phyloP scores from a whole-genome alignment of 1,140 invertebrate genomes.

The Aphis gossypii region DNA sequence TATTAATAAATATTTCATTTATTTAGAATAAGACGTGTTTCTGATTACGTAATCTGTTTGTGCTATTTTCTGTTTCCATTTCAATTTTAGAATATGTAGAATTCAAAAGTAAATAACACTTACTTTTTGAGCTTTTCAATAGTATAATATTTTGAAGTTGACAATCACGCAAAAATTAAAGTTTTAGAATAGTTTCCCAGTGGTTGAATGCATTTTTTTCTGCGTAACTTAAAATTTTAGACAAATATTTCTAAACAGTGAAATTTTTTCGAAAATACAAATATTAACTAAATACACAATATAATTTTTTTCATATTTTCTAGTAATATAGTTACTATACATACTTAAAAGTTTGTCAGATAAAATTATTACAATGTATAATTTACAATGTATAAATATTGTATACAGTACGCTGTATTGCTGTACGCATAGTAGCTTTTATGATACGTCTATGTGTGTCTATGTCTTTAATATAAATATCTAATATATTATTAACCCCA shows the following conservation, averaged over 20 bases:
- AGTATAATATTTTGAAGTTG: neutral
- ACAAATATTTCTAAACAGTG: neutral
- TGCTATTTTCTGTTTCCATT: neutral
- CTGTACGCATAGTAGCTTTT: neutral
- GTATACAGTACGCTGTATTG: too few relatives aligned
- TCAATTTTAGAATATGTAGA: neutral
- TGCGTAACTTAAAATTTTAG: neutral
- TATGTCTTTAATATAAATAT: neutral
- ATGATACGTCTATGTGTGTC: neutral
- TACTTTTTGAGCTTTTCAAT: neutral
- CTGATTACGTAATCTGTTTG: neutral
- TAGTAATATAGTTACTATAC: too few relatives aligned
- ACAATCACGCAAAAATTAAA: neutral
- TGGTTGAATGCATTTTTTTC: too few relatives aligned
- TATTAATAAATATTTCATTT: constrained; percentile 3
- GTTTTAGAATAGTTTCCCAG: neutral
- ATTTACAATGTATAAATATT: neutral
- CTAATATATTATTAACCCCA: neutral
- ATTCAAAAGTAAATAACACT: neutral
- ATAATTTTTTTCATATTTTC: too few relatives aligned
- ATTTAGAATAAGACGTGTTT: neutral
- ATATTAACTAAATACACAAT: neutral
- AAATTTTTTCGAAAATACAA: neutral
- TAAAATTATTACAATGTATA: neutral
- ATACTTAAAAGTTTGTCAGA: neutral